phyloP scores from a whole-genome alignment of 2,113 vertebrate genomes.

The Hymenochirus boettgeri region DNA sequence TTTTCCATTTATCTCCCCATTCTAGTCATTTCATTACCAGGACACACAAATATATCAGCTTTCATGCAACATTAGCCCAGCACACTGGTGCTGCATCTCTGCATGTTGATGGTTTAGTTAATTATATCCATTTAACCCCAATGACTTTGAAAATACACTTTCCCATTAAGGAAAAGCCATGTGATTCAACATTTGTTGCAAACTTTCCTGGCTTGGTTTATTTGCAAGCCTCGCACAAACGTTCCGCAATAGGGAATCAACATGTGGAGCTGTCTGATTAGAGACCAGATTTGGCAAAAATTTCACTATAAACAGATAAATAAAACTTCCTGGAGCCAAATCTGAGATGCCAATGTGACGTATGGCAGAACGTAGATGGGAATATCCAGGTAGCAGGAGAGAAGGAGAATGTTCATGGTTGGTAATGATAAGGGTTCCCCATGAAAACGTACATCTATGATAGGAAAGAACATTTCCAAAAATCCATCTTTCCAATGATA shows the following conservation, averaged over 20 bases:
- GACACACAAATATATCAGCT: constrained; percentile 38
- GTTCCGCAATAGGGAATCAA: neutral
- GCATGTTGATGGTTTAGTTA: constrained; percentile 42
- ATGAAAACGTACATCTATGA: no score
- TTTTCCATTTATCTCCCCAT: constrained; percentile 27
- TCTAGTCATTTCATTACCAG: constrained; percentile 33
- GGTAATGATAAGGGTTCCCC: no score
- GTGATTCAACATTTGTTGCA: constrained; percentile 23
- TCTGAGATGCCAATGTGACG: no score
- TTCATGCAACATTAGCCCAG: constrained; percentile 39
- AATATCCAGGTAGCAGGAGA: no score
- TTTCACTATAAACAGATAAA: no score
- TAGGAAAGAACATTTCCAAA: no score
- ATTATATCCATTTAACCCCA: constrained; percentile 44
- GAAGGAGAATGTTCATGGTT: no score
- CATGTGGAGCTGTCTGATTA: neutral
- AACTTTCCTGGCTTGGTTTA: neutral
- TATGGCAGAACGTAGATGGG: no score
- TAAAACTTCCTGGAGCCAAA: no score
- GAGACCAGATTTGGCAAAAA: neutral
- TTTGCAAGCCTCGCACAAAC: neutral
- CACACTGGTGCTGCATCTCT: constrained; percentile 24
- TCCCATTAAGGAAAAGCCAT: constrained; percentile 41
- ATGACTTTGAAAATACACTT: constrained; percentile 40
- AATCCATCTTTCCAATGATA: no score